Conservation (phyloP, 2,797 vertebrate genomes). For the Enteromius trimaculatus region DNA sequence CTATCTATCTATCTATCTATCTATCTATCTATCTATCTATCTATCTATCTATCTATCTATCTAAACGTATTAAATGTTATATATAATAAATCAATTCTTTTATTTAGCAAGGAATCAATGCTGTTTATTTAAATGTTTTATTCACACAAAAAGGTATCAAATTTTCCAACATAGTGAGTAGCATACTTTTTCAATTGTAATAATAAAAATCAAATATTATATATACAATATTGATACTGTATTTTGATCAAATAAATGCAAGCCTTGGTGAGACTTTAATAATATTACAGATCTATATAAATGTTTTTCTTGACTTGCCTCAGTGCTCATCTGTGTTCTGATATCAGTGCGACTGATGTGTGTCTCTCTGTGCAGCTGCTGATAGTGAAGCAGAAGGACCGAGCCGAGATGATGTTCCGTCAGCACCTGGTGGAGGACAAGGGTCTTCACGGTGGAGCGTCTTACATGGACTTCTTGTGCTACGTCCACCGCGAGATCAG, state of each 20-base stretch:
- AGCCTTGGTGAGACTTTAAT: neutral
- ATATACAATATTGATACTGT: neutral
- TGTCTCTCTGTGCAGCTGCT: slow-evolving; percentile 76
- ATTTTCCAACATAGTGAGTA: neutral
- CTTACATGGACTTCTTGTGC: slow-evolving; percentile 95
- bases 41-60: no score
- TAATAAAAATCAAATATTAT: no score
- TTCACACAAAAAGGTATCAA: neutral
- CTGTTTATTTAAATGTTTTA: neutral
- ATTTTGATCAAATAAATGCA: neutral
- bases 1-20: no score
- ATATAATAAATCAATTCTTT: neutral
- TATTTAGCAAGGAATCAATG: neutral
- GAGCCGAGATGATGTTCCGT: slow-evolving; percentile 87
- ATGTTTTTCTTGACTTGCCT: neutral
- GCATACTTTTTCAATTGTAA: no score
- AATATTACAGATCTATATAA: neutral
- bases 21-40: no score
- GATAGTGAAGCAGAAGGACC: slow-evolving; percentile 90
- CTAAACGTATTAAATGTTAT: no score
- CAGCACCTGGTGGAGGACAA: slow-evolving; percentile 96
- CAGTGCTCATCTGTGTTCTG: neutral
- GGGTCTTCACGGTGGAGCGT: slow-evolving; percentile 86
- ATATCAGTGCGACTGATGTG: neutral
- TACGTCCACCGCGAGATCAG: slow-evolving; percentile 92